phyloP scores from a whole-genome alignment of 2,797 vertebrate species.

The Synanceia verrucosa region DNA sequence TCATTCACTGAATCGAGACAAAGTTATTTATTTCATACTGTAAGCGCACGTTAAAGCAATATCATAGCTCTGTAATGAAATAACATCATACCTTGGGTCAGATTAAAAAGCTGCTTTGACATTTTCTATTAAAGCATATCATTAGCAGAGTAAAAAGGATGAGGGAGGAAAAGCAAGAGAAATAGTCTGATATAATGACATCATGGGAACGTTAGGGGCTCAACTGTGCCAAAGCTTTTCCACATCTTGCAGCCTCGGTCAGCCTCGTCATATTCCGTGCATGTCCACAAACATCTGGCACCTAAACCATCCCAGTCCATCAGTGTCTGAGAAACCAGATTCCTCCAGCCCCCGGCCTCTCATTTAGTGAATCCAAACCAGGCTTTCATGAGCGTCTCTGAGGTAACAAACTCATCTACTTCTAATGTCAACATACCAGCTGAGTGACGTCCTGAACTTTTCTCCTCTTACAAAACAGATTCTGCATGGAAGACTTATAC shows the following conservation, averaged over 20 bases:
- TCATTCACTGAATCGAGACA: conserved; percentile 18
- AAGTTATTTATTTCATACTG: conserved; percentile 26
- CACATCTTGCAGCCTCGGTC: conserved; percentile 67
- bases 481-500: neutral
- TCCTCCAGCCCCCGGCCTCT: conserved; percentile 36
- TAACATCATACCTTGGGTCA: neutral
- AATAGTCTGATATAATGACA: conserved; percentile 16
- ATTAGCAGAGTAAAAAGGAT: conserved; percentile 1
- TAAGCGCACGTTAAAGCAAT: neutral
- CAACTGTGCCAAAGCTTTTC: conserved; percentile 58
- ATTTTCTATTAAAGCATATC: neutral
- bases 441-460: conserved; percentile 8
- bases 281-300: conserved; percentile 77
- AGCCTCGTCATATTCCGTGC: conserved; percentile 39
- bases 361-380: conserved; percentile 42
- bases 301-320: conserved; percentile 48
- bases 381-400: conserved; percentile 30
- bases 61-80: neutral
- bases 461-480: neutral
- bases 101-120: neutral
- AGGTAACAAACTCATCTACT: conserved; percentile 18
- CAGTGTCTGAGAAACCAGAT: conserved; percentile 54
- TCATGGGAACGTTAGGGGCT: conserved; percentile 21
- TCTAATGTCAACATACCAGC: conserved; percentile 27
- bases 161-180: neutral